These are phyloP conservation scores for Trochalopteron elliotii DNA, from an alignment of 2,113 vertebrate genomes.

Conservation along the genomic window DNA sequence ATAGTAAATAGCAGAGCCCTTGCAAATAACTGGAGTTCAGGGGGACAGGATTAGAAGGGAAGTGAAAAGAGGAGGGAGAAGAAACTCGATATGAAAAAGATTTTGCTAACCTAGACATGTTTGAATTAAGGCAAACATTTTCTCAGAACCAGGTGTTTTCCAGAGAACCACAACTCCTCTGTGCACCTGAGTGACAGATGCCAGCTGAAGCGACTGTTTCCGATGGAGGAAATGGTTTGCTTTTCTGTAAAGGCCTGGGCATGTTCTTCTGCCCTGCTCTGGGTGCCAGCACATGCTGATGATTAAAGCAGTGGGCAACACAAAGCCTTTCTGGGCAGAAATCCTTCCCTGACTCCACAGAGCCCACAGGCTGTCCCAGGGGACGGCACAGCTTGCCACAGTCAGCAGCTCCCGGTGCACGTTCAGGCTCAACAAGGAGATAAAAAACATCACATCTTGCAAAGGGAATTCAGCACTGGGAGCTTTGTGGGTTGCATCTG, in stretches of 20 bases:
- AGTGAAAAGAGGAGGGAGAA: neutral
- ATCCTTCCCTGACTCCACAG: accelerated
- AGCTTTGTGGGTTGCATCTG: neutral
- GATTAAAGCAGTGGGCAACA: neutral
- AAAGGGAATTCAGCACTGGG: neutral
- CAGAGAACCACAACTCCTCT: neutral
- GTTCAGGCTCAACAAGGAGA: accelerated
- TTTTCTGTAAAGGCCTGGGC: neutral
- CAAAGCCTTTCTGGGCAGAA: neutral
- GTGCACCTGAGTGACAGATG: neutral
- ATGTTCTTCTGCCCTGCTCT: neutral
- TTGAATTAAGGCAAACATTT: neutral
- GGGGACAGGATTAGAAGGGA: neutral
- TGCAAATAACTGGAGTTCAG: neutral
- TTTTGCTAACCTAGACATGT: neutral
- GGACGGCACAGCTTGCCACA: neutral
- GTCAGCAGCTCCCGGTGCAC: accelerated
- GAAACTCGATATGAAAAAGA: neutral
- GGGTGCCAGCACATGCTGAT: neutral
- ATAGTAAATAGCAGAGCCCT: neutral
- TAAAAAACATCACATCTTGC: neutral
- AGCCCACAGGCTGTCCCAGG: accelerated
- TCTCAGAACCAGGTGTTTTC: neutral
- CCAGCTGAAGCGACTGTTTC: neutral
- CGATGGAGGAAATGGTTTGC: neutral